Conservation (phyloP, 2,797 vertebrate species). For the Onychomys leucogaster region DNA sequence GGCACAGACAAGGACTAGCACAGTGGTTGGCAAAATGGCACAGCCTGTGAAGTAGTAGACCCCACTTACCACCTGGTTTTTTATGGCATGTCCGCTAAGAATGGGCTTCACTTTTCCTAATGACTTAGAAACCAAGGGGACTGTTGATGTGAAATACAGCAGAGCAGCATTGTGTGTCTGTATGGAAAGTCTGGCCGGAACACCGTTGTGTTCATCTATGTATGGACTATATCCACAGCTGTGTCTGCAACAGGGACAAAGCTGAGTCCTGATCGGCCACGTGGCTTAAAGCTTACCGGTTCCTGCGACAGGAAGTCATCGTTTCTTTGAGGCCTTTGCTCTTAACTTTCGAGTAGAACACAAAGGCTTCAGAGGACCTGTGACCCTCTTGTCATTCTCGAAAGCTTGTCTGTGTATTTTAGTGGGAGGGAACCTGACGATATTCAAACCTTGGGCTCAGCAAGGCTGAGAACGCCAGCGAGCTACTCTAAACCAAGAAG, state of each 20-base stretch:
- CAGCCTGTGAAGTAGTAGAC: not conserved
- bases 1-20: not conserved
- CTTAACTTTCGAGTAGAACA: not conserved
- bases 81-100: not conserved
- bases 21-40: not conserved
- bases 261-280: not conserved
- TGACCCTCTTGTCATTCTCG: not conserved
- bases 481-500: not conserved
- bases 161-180: not conserved
- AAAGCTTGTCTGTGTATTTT: not conserved
- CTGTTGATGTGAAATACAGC: not conserved
- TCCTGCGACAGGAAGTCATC: not conserved
- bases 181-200: not conserved
- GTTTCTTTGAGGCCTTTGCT: not conserved
- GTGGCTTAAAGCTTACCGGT: not conserved
- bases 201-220: not conserved
- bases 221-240: not conserved
- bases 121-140: not conserved
- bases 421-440: fast-evolving
- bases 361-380: not conserved
- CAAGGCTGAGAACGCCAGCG: not conserved
- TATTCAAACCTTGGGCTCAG: not conserved
- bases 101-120: not conserved
- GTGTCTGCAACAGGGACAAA: not conserved
- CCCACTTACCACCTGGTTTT: not conserved